phyloP scores from a whole-genome alignment of 2,888 invertebrate genomes.

The Ypsolopha scabrella region DNA sequence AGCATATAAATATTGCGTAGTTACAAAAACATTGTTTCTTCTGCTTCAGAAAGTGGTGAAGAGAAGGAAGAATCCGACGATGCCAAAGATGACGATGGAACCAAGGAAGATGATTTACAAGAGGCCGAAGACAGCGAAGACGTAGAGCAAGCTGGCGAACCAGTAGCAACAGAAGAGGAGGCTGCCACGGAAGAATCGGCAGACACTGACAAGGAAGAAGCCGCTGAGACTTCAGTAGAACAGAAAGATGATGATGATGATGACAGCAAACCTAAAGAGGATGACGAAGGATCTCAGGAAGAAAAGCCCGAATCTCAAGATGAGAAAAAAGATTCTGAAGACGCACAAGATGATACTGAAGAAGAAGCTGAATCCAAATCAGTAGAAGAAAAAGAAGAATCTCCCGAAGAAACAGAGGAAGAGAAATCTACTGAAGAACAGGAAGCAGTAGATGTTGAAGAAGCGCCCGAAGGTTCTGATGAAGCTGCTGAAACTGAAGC shows the following conservation, averaged over 20 bases:
- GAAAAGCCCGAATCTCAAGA: conserved; percentile 24
- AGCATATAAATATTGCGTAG: too few species aligned
- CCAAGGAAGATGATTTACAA: conserved; percentile 9
- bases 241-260: conserved; percentile 28
- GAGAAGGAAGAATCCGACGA: conserved; percentile 25
- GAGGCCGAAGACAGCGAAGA: conserved; percentile 10
- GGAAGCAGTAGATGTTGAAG: conserved; percentile 23
- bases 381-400: conserved; percentile 16
- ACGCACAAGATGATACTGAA: conserved; percentile 7
- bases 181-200: conserved; percentile 45
- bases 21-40: too few species aligned
- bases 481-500: conserved; percentile 29
- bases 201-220: conserved; percentile 33
- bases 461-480: conserved; percentile 16
- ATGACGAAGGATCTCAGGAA: conserved; percentile 26
- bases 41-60: conserved; percentile 46
- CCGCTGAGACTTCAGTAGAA: conserved; percentile 20
- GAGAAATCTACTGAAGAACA: conserved; percentile 23
- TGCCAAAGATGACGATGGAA: conserved; percentile 9
- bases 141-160: conserved; percentile 14
- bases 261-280: conserved; percentile 35
- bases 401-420: conserved; percentile 19
- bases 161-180: conserved; percentile 20
- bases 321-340: conserved; percentile 17
- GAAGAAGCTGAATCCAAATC: conserved; percentile 9